Conservation (phyloP, 2,113 vertebrate species). For the Megaptera novaeangliae region DNA sequence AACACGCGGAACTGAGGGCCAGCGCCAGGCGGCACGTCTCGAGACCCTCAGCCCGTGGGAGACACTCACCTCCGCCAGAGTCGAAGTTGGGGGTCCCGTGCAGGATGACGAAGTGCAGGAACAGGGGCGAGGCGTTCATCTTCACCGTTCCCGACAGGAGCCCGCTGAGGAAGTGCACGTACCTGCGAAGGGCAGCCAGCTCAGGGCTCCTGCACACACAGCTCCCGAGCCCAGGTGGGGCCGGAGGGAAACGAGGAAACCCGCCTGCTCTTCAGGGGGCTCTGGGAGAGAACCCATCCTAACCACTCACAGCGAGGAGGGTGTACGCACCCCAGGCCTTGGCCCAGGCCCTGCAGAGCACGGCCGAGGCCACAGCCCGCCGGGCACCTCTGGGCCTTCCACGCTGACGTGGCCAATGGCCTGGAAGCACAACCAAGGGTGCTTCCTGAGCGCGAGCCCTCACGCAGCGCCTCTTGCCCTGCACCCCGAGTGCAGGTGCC, state of each 20-base stretch:
- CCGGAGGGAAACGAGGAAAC: rapidly evolving
- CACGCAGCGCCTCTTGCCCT: background rate
- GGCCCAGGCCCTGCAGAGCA: background rate
- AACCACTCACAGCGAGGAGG: no score
- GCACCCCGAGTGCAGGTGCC: background rate
- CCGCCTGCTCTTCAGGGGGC: rapidly evolving
- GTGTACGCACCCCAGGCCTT: background rate
- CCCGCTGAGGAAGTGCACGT: conserved; percentile 93
- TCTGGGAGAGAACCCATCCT: no score
- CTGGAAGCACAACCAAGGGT: background rate
- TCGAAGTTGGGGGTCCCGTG: conserved; percentile 92
- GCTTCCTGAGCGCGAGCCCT: background rate
- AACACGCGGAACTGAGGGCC: rapidly evolving
- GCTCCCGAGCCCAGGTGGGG: rapidly evolving
- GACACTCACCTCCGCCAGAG: conserved; percentile 84
- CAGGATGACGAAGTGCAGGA: conserved; percentile 92
- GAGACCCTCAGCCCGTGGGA: rapidly evolving
- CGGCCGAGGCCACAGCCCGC: rapidly evolving
- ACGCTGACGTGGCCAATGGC: background rate
- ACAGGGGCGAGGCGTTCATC: conserved; percentile 92
- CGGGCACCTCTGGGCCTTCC: rapidly evolving
- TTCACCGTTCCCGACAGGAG: conserved; percentile 94
- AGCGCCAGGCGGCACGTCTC: rapidly evolving
- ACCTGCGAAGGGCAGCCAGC: conserved; percentile 77
- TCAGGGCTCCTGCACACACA: background rate